Evolutionary conservation across 2,888 invertebrate genomes (phyloP).

Genomic region (Conchocele bisecta): DNA sequence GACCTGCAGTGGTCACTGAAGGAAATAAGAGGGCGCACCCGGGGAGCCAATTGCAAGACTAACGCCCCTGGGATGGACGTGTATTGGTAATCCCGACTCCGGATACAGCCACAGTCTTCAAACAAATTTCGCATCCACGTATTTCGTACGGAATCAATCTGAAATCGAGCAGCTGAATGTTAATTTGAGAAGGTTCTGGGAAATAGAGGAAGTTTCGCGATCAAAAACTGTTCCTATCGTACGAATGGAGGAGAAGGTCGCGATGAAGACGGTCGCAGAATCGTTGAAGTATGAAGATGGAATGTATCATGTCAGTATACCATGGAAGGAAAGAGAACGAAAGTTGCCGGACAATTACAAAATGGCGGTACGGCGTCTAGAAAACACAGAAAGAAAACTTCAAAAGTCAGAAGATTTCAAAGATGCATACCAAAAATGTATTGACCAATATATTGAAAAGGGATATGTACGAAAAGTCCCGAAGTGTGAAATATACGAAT

Average conservation of each 20-base stretch:
- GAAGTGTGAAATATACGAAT: not conserved
- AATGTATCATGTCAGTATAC: conserved; percentile 20
- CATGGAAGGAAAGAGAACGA: conserved; percentile 13
- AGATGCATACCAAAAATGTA: conserved; percentile 16
- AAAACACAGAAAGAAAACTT: conserved; percentile 31
- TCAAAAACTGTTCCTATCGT: not conserved
- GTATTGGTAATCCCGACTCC: conserved; percentile 18
- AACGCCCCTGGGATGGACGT: conserved; percentile 48
- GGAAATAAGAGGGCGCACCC: conserved; percentile 25
- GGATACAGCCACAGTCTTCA: not conserved
- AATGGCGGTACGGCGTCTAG: conserved; percentile 7
- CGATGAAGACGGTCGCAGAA: not conserved
- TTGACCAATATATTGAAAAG: conserved; percentile 38
- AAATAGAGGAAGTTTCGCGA: conserved; percentile 6
- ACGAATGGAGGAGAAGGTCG: not conserved
- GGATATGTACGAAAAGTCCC: conserved; percentile 42
- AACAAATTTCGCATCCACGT: not conserved
- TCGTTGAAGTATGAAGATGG: not conserved
- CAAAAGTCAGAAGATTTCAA: conserved; percentile 15
- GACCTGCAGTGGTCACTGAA: conserved; percentile 30
- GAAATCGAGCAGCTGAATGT: no score
- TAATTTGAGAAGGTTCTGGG: conserved; percentile 30
- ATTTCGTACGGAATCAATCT: not conserved
- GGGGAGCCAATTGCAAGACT: conserved; percentile 45
- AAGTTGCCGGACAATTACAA: conserved; percentile 4